Evolutionary conservation across 2,888 invertebrate genomes (phyloP), one percentile per base, ranked within the genome.

Genomic region (Nomada fucata): DNA sequence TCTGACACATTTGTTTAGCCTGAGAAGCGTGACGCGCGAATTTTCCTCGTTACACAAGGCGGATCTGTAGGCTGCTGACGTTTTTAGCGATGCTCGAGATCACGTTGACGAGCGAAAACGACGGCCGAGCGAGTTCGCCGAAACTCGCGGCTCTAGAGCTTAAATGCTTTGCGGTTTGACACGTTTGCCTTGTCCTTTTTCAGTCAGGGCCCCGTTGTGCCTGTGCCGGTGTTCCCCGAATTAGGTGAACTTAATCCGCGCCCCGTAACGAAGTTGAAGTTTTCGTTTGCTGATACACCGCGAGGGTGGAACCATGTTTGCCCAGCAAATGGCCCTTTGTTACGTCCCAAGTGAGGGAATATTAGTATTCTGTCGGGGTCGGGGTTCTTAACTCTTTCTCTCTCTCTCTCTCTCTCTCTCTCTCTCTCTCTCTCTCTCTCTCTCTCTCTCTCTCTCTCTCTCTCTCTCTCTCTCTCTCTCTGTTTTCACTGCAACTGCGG

Each of bases 201-300:
- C 53, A 20, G n/a, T 11, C 29, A 2, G 11, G 10, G 13, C 7
- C 11, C 60, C 60, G 18, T 7, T 44, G 61, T 29, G 53, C n/a
- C n/a, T 10, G 44, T 29, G 44, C 26, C 64, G 13, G 57, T n/a
- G 65, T 59, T 42, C 36, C 18, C n/a, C 47, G 52, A 79, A 73
- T 73, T 74, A 79, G 57, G 47, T 59, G 64, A 53, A 76, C 76
- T 81, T 81, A 81, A 76, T 76, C 71, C 55, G 20, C 76, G 57
- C 42, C 23, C 15, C 44, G 60, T 64, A 72, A 72, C 78, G 44
- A 64, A 69, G 63, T 47, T 29, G 52, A 63, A 72, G 67, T 82
- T 82, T 81, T 68, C 67, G 81, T 72, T 71, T 52, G 82, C 65
- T 60, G 71, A 81, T 73, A 76, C 61, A 71, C 79, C 60, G 29